A percentile compares a stretch with the other conserved stretches of the same genome.
These are phyloP conservation scores for Apamea epomidion DNA, from an alignment of 2,888 invertebrate species.

Conservation along the genomic window DNA sequence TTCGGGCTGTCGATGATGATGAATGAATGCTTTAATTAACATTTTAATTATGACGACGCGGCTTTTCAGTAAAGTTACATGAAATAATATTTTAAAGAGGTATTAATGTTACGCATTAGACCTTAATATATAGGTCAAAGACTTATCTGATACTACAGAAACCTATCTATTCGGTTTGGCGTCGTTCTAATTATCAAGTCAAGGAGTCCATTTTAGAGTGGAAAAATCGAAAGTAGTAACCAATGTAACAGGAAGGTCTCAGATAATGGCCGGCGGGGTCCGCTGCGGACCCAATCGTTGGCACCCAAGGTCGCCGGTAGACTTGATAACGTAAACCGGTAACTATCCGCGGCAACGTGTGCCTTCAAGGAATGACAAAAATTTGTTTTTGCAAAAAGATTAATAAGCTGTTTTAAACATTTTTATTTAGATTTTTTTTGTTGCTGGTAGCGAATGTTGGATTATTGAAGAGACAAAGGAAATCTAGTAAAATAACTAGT, in stretches of 20 bases:
- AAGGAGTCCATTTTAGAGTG: background rate
- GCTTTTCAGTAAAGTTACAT: background rate
- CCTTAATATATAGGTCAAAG: background rate
- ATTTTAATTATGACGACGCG: background rate
- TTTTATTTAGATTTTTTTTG: background rate
- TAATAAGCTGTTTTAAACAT: background rate
- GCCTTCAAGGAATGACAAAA: slow-evolving; percentile 7
- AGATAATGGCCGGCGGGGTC: slow-evolving; percentile 22
- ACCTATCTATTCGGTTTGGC: background rate
- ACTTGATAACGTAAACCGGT: slow-evolving; percentile 38
- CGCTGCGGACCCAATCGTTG: slow-evolving; percentile 10
- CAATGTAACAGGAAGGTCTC: slow-evolving; percentile 16
- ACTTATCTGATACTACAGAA: background rate
- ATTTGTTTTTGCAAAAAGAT: background rate
- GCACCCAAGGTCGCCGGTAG: slow-evolving; percentile 20
- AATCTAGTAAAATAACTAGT: background rate
- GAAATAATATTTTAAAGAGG: background rate
- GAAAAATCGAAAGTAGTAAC: background rate
- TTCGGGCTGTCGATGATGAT: background rate
- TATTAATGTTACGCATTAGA: background rate
- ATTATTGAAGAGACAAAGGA: background rate
- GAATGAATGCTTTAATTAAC: background rate
- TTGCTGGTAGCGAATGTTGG: background rate
- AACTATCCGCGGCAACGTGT: slow-evolving; percentile 10
- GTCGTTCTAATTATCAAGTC: background rate